phyloP scores from a whole-genome alignment of 2,113 vertebrate species.

The Eclectus roratus region DNA sequence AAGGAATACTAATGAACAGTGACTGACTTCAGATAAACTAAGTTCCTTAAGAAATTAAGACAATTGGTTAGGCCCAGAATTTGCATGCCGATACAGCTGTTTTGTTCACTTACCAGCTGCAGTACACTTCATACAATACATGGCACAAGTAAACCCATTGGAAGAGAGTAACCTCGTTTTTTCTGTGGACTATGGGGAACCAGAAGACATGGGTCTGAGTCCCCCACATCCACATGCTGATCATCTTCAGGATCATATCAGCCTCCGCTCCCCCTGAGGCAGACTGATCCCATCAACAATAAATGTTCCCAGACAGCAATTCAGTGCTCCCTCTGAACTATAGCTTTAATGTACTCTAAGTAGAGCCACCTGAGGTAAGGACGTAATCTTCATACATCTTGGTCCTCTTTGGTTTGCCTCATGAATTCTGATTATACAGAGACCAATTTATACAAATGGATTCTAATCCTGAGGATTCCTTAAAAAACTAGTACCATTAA shows the following conservation, averaged over 20 bases:
- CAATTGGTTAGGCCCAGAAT: background rate
- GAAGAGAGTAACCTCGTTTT: background rate
- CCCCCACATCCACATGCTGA: background rate
- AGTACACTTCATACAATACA: background rate
- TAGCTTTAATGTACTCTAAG: accelerated
- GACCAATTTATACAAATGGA: background rate
- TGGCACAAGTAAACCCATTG: background rate
- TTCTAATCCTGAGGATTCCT: background rate
- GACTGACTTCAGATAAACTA: background rate
- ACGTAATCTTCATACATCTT: background rate
- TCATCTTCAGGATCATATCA: background rate
- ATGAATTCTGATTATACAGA: background rate
- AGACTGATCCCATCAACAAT: background rate
- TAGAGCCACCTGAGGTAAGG: background rate
- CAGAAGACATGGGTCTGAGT: background rate
- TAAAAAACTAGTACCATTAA: background rate
- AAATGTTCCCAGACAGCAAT: background rate
- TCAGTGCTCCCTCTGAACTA: background rate
- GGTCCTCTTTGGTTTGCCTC: background rate
- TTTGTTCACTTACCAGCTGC: background rate
- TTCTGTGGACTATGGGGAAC: background rate
- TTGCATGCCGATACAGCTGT: background rate
- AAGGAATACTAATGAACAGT: background rate
- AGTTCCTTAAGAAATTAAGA: background rate
- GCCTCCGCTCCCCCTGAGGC: background rate